phyloP scores from a whole-genome alignment of 2,113 vertebrate genomes.

The Anolis carolinensis region DNA sequence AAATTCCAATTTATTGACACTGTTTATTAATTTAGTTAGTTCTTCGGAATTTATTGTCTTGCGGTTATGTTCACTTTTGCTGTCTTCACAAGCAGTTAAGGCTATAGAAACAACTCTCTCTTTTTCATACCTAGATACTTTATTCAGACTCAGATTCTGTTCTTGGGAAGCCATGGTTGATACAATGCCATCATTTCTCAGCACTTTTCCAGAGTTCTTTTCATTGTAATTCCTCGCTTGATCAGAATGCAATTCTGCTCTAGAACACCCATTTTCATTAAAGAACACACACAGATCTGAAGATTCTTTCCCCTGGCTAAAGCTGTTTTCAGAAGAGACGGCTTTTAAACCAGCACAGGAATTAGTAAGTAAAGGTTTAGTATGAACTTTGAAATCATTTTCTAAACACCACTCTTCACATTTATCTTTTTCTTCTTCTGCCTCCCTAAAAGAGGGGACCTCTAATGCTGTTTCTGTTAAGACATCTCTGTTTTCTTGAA shows the following conservation, averaged over 20 bases:
- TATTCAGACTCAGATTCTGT: constrained; percentile 7
- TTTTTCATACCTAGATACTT: constrained; percentile 39
- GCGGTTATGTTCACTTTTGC: constrained; percentile 14
- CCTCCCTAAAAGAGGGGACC: constrained; percentile 54
- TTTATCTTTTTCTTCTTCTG: constrained; percentile 10
- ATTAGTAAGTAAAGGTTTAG: constrained; percentile 37
- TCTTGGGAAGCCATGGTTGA: constrained; percentile 51
- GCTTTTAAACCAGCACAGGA: constrained; percentile 30
- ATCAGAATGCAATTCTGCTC: constrained; percentile 26
- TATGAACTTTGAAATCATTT: constrained; percentile 47
- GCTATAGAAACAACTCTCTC: neutral
- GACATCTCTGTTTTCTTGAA: constrained; percentile 72
- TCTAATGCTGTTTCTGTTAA: constrained; percentile 71
- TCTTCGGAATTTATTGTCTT: constrained; percentile 50
- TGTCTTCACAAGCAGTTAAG: constrained; percentile 29
- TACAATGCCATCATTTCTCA: constrained; percentile 24
- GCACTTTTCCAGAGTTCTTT: neutral
- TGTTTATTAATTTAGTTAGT: constrained; percentile 55
- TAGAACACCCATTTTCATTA: constrained; percentile 32
- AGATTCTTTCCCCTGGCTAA: constrained; percentile 44
- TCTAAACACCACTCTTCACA: constrained; percentile 39
- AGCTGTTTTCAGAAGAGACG: constrained; percentile 21
- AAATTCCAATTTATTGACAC: constrained; percentile 57
- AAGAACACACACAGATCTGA: constrained; percentile 16
- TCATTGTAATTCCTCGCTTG: neutral